Percentiles rank a stretch among this genome's conserved stretches.
phyloP scores from a whole-genome alignment of 2,113 vertebrate species.

The Chloropsis cyanopogon region DNA sequence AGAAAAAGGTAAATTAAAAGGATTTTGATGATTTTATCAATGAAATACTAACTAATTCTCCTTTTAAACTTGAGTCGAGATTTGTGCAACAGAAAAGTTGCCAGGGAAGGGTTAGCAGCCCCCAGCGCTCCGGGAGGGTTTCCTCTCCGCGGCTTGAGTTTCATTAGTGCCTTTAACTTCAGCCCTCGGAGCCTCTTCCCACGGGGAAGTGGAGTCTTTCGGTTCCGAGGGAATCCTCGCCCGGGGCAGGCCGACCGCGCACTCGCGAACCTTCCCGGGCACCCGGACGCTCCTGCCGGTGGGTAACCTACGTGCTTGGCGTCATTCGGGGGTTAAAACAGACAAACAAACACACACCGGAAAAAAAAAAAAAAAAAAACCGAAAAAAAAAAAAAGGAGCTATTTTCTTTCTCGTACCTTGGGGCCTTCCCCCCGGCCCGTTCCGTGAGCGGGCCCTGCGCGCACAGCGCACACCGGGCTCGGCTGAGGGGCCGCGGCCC shows the following conservation, averaged over 20 bases:
- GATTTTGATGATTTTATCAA: slow-evolving; percentile 36
- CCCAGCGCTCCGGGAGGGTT: background rate
- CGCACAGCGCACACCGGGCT: background rate
- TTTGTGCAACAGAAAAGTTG: background rate
- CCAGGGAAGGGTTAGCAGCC: background rate
- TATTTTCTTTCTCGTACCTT: background rate
- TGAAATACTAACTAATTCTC: slow-evolving; percentile 37
- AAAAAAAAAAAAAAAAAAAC: accelerated
- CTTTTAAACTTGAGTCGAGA: background rate
- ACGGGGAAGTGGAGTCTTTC: accelerated
- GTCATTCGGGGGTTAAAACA: accelerated
- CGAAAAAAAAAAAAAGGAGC: too few relatives aligned
- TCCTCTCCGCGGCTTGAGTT: background rate
- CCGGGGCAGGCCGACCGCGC: background rate
- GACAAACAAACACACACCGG: background rate
- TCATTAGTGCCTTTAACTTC: background rate
- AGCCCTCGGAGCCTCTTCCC: background rate
- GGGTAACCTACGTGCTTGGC: background rate
- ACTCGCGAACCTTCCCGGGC: background rate
- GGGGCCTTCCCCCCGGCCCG: too few relatives aligned
- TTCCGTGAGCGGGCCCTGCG: background rate
- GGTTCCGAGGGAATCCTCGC: background rate
- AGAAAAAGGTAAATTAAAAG: slow-evolving; percentile 57
- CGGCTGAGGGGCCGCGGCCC: background rate
- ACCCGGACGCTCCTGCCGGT: background rate